phyloP scores from a whole-genome alignment of 2,113 vertebrate genomes.

The Abramis brama region DNA sequence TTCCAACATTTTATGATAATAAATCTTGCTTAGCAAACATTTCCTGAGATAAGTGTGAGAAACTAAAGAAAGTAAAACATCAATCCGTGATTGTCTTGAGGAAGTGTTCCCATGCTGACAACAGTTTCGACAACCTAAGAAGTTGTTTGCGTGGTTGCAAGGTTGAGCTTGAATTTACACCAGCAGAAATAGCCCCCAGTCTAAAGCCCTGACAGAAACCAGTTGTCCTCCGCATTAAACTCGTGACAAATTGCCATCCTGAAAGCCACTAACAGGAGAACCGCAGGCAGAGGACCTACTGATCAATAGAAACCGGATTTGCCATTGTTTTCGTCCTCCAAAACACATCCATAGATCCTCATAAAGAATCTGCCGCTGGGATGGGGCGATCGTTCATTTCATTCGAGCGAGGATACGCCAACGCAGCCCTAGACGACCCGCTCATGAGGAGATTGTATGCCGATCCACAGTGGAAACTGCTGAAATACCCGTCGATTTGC shows the following conservation, averaged over 20 bases:
- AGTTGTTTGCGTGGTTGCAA: not conserved
- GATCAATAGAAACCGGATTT: constrained; percentile 79
- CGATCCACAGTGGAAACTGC: not conserved
- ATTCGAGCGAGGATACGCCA: constrained; percentile 49
- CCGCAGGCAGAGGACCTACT: constrained; percentile 44
- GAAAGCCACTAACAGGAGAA: constrained; percentile 58
- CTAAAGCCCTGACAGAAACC: constrained; percentile 37
- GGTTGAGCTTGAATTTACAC: constrained; percentile 60
- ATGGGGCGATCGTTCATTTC: constrained; percentile 57
- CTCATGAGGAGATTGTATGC: not conserved
- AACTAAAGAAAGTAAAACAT: not conserved
- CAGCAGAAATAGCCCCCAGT: constrained; percentile 48
- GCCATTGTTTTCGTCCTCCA: constrained; percentile 69
- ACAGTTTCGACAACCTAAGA: not conserved
- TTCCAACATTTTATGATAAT: too few relatives aligned
- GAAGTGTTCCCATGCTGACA: not conserved
- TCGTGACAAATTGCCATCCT: constrained; percentile 59
- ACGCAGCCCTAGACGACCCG: not conserved
- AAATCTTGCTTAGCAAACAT: not conserved
- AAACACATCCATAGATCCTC: constrained; percentile 69
- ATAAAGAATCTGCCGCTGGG: constrained; percentile 64
- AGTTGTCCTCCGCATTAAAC: constrained; percentile 63
- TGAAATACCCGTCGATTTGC: not conserved
- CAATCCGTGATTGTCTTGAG: not conserved
- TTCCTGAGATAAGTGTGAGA: not conserved